Evolutionary conservation across 2,113 vertebrate genomes (phyloP).

Genomic region (Gasterosteus nipponicus): DNA sequence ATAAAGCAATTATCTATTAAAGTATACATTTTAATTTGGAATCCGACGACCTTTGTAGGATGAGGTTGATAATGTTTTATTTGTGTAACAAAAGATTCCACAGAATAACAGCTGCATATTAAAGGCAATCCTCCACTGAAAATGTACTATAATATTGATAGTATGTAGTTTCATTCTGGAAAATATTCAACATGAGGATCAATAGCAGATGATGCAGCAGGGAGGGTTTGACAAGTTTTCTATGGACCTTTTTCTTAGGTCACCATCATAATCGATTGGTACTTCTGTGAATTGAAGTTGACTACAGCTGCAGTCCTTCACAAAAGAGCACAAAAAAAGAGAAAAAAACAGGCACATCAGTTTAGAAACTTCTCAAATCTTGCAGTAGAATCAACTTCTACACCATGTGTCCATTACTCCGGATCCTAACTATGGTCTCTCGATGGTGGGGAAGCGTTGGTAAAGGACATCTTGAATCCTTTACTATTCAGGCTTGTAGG

Average conservation of each 20-base stretch:
- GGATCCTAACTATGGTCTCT: not conserved
- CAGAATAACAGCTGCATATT: conserved; percentile 12
- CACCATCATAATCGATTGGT: not conserved
- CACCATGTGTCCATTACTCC: not conserved
- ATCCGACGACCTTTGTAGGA: not conserved
- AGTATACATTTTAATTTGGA: not conserved
- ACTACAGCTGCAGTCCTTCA: not conserved
- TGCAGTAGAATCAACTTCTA: conserved; percentile 21
- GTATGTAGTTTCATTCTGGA: conserved; percentile 8
- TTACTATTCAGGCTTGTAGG: not conserved
- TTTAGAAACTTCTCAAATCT: conserved; percentile 25
- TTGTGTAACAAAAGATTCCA: conserved; percentile 23
- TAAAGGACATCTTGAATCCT: not conserved
- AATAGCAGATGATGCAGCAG: conserved; percentile 17
- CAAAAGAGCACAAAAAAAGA: not conserved
- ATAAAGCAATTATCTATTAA: not conserved
- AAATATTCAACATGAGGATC: conserved; percentile 10
- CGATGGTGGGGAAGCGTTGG: not conserved
- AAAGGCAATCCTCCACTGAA: conserved; percentile 31
- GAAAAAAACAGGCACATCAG: no score
- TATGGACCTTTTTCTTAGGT: not conserved
- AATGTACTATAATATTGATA: conserved; percentile 9
- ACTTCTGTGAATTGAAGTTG: conserved; percentile 1
- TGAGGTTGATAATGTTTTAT: conserved; percentile 42
- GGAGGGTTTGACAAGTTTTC: conserved; percentile 29